Evolutionary conservation across 2,113 vertebrate genomes (phyloP).

Genomic region (Gambusia affinis): DNA sequence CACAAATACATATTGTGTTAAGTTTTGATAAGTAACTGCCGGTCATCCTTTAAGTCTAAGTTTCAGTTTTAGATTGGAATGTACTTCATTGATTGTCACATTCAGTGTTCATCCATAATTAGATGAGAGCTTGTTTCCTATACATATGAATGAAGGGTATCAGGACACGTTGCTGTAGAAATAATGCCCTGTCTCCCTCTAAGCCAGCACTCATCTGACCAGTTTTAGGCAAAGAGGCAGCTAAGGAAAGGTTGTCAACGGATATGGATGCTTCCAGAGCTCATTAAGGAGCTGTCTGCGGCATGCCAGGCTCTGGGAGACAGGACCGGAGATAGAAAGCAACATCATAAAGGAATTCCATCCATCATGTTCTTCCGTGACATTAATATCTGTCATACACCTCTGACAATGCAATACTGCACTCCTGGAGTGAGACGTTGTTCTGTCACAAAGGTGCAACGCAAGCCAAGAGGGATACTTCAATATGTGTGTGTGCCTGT

Average conservation of each 20-base stretch:
- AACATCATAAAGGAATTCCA: conserved; percentile 76
- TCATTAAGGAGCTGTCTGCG: conserved; percentile 75
- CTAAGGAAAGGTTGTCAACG: conserved; percentile 68
- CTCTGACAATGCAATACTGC: conserved; percentile 72
- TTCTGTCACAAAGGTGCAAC: conserved; percentile 47
- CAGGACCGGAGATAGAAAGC: conserved; percentile 68
- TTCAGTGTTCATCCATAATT: conserved; percentile 26
- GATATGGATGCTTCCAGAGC: conserved; percentile 70
- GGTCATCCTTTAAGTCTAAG: no score
- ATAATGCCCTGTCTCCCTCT: conserved; percentile 24
- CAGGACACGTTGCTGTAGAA: conserved; percentile 27
- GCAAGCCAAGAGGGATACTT: conserved; percentile 29
- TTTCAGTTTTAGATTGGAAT: background rate
- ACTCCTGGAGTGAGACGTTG: conserved; percentile 65
- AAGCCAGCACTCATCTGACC: conserved; percentile 36
- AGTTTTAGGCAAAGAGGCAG: conserved; percentile 63
- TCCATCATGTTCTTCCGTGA: conserved; percentile 74
- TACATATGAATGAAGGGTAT: conserved; percentile 6
- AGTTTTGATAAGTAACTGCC: background rate
- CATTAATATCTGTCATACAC: conserved; percentile 77
- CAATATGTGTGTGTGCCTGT: conserved; percentile 7
- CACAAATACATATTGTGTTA: no score
- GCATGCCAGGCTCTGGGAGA: conserved; percentile 66
- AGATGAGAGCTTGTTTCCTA: conserved; percentile 18
- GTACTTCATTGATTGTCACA: background rate